Percentiles rank a stretch among this genome's conserved stretches.
phyloP scores from a whole-genome alignment of 2,888 invertebrate genomes.

The Gibbula magus region DNA sequence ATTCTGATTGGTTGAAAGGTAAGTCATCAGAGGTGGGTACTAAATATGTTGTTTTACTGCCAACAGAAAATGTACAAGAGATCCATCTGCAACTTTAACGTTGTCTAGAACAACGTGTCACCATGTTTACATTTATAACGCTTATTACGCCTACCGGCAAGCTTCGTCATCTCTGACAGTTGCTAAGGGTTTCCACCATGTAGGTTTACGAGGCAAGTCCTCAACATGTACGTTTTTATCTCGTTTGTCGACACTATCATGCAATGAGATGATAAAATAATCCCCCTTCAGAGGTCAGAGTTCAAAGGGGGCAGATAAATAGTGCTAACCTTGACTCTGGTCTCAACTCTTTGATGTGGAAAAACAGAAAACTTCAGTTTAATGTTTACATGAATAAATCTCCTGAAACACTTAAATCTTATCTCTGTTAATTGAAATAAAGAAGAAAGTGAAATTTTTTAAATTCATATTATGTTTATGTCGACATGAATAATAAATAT shows the following conservation, averaged over 20 bases:
- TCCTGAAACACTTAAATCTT: too few relatives aligned
- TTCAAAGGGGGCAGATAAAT: too few relatives aligned
- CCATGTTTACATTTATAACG: background rate
- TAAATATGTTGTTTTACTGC: background rate
- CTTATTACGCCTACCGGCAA: background rate
- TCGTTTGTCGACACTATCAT: background rate
- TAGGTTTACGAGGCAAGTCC: background rate
- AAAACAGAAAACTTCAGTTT: too few relatives aligned
- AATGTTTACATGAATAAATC: too few relatives aligned
- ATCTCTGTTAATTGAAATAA: too few relatives aligned
- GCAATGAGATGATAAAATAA: constrained; percentile 13
- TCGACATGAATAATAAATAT: too few relatives aligned
- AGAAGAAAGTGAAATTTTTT: too few relatives aligned
- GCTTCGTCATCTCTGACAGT: background rate
- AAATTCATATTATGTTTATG: too few relatives aligned
- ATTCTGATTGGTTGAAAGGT: background rate
- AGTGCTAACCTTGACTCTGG: too few relatives aligned
- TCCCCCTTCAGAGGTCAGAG: background rate
- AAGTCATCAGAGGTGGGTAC: background rate
- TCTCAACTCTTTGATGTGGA: too few relatives aligned
- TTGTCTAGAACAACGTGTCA: background rate
- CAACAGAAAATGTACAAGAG: background rate
- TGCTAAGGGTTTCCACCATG: background rate
- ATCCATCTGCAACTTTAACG: background rate
- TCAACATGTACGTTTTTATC: background rate